phyloP scores from a whole-genome alignment of 64 coral and sea anemone genomes.

The Actinia equina region DNA sequence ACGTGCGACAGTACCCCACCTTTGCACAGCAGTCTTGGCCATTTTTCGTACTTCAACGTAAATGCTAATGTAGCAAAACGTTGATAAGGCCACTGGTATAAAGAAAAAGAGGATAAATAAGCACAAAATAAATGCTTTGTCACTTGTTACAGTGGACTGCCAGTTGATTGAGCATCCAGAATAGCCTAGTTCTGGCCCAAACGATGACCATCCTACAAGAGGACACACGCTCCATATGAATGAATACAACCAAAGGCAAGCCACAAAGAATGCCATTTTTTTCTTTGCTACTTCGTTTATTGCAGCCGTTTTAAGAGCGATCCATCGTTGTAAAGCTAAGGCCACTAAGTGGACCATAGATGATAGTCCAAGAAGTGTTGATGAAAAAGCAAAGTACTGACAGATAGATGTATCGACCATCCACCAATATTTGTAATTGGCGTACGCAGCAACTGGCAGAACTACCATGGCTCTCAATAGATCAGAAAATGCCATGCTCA shows the following conservation, averaged over 20 bases:
- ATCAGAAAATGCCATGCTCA: constrained; percentile 72
- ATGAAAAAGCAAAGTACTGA: constrained; percentile 25
- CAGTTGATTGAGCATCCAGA: constrained; percentile 52
- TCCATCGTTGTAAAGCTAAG: constrained; percentile 37
- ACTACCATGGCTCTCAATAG: constrained; percentile 13
- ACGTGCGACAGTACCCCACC: constrained; percentile 37
- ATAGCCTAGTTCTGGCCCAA: constrained; percentile 26
- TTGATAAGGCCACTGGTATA: constrained; percentile 28
- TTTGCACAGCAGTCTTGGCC: constrained; percentile 38
- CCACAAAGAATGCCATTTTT: background rate
- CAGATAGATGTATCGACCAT: constrained; percentile 23
- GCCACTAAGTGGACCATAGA: constrained; percentile 55
- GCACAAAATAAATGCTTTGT: constrained; percentile 37
- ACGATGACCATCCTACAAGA: constrained; percentile 56
- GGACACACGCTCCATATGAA: constrained; percentile 51
- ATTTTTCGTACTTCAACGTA: constrained; percentile 37
- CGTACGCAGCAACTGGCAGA: constrained; percentile 16
- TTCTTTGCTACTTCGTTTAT: background rate
- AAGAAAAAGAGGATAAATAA: constrained; percentile 57
- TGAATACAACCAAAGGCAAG: constrained; percentile 22
- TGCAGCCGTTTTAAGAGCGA: constrained; percentile 7
- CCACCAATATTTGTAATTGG: constrained; percentile 3
- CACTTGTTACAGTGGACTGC: constrained; percentile 11
- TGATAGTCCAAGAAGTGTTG: constrained; percentile 35
- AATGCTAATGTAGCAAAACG: constrained; percentile 30